phyloP scores from a whole-genome alignment of 2,797 vertebrate genomes.

The Epinephelus awoara region DNA sequence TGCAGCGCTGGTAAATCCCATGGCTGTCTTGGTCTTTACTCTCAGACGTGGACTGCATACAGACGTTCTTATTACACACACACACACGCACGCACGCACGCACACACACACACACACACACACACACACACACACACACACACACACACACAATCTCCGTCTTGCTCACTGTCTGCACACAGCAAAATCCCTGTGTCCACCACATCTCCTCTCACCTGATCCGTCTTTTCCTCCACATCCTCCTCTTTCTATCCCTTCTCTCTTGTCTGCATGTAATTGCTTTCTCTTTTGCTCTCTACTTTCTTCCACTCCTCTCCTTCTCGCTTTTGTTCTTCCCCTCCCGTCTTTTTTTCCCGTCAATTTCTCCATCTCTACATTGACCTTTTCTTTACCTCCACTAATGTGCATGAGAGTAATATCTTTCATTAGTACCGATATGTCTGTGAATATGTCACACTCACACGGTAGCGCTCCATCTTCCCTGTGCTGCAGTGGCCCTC shows the following conservation, averaged over 20 bases:
- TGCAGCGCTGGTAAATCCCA: constrained; percentile 71
- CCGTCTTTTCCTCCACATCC: constrained; percentile 31
- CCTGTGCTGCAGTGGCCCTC: constrained; percentile 70
- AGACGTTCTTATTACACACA: constrained; percentile 58
- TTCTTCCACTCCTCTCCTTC: constrained; percentile 9
- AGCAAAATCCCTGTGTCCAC: constrained; percentile 58
- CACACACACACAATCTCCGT: constrained; percentile 4
- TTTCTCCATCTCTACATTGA: constrained; percentile 60
- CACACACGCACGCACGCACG: not conserved
- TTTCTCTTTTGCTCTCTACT: constrained; percentile 9
- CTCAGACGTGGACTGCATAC: constrained; percentile 71
- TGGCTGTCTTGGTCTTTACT: constrained; percentile 65
- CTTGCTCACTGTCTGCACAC: constrained; percentile 44
- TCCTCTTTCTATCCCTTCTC: constrained; percentile 28
- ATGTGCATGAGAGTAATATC: constrained; percentile 76
- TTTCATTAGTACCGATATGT: constrained; percentile 79
- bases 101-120: constrained; percentile 5
- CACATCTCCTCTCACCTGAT: constrained; percentile 53
- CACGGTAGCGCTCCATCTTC: constrained; percentile 45
- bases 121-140: constrained; percentile 33
- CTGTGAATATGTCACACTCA: constrained; percentile 72
- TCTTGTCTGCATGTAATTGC: constrained; percentile 24
- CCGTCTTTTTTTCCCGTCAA: constrained; percentile 19
- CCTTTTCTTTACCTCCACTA: constrained; percentile 76
- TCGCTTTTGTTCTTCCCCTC: constrained; percentile 15